A percentile compares a stretch with the other conserved stretches of the same genome.
Evolutionary conservation across 2,888 invertebrate species (phyloP).

Genomic region (Mythimna impura): DNA sequence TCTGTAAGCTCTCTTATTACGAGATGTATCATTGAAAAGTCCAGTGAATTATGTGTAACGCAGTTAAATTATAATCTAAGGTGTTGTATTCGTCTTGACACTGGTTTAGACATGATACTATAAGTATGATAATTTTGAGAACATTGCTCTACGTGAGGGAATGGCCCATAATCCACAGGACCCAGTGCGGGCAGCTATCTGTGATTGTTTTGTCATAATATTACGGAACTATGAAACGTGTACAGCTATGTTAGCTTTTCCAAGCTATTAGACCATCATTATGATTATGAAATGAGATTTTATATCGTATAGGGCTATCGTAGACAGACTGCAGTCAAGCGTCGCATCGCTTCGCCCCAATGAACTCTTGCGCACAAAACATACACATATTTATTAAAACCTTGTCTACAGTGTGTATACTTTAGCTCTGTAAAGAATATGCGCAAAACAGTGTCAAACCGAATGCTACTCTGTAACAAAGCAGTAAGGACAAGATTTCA

Average conservation of each 20-base stretch:
- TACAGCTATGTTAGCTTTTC: not conserved
- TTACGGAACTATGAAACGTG: not conserved
- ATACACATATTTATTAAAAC: slow-evolving; percentile 16
- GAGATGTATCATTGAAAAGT: not conserved
- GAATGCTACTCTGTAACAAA: slow-evolving; percentile 54
- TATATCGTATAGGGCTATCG: not conserved
- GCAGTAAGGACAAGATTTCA: slow-evolving; percentile 60
- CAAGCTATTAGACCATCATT: too few species aligned
- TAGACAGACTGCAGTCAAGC: slow-evolving; percentile 7
- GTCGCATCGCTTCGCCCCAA: slow-evolving; percentile 11
- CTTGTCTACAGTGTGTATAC: not conserved
- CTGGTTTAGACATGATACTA: slow-evolving; percentile 24
- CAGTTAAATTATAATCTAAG: slow-evolving; percentile 17
- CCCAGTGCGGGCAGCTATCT: not conserved
- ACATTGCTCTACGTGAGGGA: too few species aligned
- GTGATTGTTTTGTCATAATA: slow-evolving; percentile 12
- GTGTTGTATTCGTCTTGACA: slow-evolving; percentile 38
- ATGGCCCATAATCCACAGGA: too few species aligned
- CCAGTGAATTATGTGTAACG: slow-evolving; percentile 12
- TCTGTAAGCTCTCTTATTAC: not conserved
- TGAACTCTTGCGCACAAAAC: slow-evolving; percentile 19
- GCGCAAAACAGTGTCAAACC: slow-evolving; percentile 52
- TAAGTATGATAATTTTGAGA: too few species aligned
- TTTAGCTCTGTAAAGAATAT: not conserved
- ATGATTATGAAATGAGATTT: not conserved